phyloP scores from a whole-genome alignment of 2,113 vertebrate genomes.

The Cyprinodon tularosa region DNA sequence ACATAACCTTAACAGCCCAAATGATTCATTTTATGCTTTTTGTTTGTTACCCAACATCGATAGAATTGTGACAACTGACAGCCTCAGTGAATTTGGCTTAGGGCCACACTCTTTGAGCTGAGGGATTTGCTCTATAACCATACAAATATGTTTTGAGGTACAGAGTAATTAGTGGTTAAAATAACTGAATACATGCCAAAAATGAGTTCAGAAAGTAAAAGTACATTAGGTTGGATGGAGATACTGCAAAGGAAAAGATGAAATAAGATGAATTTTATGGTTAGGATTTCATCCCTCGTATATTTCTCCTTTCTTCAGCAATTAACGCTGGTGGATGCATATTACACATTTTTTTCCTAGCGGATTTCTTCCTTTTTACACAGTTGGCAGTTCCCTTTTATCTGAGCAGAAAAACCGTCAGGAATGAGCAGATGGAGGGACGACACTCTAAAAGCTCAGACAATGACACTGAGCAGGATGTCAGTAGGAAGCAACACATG shows the following conservation, averaged over 20 bases:
- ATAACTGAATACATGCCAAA: conserved; percentile 28
- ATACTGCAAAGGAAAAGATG: conserved; percentile 15
- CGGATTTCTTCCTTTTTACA: conserved; percentile 32
- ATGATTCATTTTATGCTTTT: conserved; percentile 10
- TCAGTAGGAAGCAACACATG: conserved; percentile 44
- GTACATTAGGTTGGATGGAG: conserved; percentile 13
- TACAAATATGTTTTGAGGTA: conserved; percentile 65
- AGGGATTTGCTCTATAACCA: conserved; percentile 43
- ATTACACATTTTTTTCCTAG: conserved; percentile 47
- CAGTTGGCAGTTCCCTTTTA: conserved; percentile 57
- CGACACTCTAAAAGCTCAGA: conserved; percentile 58
- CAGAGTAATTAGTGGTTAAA: conserved; percentile 62
- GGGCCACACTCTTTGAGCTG: conserved; percentile 23
- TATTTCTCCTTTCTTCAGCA: conserved; percentile 31
- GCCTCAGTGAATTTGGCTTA: conserved; percentile 44
- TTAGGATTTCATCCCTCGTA: background rate
- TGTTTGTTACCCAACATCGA: conserved; percentile 34
- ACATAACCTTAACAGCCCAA: background rate
- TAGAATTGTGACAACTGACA: conserved; percentile 24
- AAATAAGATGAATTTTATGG: conserved; percentile 1
- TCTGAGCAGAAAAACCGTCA: conserved; percentile 41
- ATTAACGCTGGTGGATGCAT: conserved; percentile 41
- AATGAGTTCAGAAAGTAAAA: background rate
- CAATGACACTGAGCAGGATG: conserved; percentile 40
- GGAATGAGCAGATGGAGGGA: conserved; percentile 64